phyloP scores from a whole-genome alignment of 2,797 vertebrate species.

The Buceros bicornis region DNA sequence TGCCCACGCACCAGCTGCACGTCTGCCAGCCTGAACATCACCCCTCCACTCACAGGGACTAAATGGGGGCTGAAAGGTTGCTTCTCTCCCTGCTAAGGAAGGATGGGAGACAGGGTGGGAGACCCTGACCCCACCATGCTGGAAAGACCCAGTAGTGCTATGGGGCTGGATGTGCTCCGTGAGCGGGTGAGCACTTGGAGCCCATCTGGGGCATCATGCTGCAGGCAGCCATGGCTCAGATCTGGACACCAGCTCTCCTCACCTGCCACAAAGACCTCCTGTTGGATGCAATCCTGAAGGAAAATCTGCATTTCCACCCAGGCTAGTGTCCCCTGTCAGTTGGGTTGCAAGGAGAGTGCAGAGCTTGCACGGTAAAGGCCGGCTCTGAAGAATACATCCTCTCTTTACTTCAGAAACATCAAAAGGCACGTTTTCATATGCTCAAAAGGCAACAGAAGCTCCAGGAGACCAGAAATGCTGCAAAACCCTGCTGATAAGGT shows the following conservation, averaged over 20 bases:
- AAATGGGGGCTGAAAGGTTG: not conserved
- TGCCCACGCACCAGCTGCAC: not conserved
- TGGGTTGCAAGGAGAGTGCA: not conserved
- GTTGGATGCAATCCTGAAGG: not conserved
- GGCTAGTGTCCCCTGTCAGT: not conserved
- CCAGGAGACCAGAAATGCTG: slow-evolving; percentile 1
- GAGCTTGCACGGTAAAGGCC: not conserved
- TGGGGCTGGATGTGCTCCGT: not conserved
- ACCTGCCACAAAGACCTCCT: not conserved
- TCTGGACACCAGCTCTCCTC: not conserved
- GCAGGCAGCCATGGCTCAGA: not conserved
- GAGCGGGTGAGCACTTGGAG: fast-evolving
- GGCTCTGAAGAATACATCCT: not conserved
- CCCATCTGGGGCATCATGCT: fast-evolving
- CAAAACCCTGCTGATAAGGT: slow-evolving; percentile 38
- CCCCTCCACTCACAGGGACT: fast-evolving
- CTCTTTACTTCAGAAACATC: slow-evolving; percentile 1
- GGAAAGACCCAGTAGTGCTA: not conserved
- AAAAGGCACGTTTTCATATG: slow-evolving; percentile 15
- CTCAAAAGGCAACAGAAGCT: slow-evolving; percentile 12
- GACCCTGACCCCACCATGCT: not conserved
- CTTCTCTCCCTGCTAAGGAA: not conserved
- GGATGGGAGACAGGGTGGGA: not conserved
- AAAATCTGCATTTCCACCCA: not conserved
- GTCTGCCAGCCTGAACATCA: not conserved